Evolutionary conservation across 2,888 invertebrate species (phyloP).

Genomic region (Stomorhina lunata): DNA sequence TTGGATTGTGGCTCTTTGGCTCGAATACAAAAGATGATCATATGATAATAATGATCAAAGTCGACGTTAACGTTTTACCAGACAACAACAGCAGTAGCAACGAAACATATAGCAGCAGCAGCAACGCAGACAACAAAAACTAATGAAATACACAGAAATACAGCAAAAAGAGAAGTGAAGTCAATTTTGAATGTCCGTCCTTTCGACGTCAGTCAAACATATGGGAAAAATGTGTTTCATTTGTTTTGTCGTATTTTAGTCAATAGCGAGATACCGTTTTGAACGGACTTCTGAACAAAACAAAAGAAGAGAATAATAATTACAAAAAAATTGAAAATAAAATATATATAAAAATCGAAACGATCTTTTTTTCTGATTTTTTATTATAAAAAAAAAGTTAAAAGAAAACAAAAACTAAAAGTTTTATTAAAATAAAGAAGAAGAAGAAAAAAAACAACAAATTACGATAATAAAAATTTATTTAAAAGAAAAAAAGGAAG

Average conservation of each 20-base stretch:
- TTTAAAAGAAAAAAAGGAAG: neutral
- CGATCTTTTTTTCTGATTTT: neutral
- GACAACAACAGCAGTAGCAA: constrained; percentile 4
- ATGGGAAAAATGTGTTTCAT: constrained; percentile 67
- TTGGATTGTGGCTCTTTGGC: constrained; percentile 33
- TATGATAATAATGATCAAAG: constrained; percentile 54
- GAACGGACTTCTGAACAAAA: constrained; percentile 65
- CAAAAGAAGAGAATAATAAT: neutral
- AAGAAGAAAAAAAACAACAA: constrained; percentile 33
- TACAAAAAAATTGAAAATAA: constrained; percentile 40
- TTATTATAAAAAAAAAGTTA: constrained; percentile 19
- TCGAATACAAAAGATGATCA: constrained; percentile 35
- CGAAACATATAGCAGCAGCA: constrained; percentile 27
- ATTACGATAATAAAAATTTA: constrained; percentile 8
- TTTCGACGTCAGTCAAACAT: constrained; percentile 64
- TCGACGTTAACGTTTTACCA: constrained; percentile 29
- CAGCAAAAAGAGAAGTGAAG: constrained; percentile 49
- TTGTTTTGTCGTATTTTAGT: constrained; percentile 68
- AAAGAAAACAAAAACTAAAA: constrained; percentile 17
- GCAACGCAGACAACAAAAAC: constrained; percentile 36
- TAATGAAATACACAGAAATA: constrained; percentile 20
- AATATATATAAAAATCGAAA: constrained; percentile 42
- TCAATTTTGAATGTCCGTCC: no score
- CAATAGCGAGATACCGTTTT: constrained; percentile 71
- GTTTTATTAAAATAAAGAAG: constrained; percentile 27